These are phyloP conservation scores for Helicoverpa assulta DNA, from an alignment of 2,888 invertebrate genomes.

Conservation along the genomic window DNA sequence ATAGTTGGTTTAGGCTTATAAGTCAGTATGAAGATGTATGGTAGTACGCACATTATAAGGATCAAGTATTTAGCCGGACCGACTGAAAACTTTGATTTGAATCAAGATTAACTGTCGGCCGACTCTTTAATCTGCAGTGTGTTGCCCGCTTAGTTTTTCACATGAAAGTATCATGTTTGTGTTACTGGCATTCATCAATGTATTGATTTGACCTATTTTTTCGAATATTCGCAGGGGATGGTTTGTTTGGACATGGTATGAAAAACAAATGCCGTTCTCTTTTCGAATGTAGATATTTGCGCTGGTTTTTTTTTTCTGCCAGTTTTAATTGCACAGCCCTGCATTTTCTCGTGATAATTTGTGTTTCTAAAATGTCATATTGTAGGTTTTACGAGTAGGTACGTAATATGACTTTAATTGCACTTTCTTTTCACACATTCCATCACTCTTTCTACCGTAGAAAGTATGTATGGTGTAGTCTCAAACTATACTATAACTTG, in stretches of 20 bases:
- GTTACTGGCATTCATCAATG: constrained; percentile 8
- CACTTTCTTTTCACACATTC: constrained; percentile 35
- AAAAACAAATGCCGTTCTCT: constrained; percentile 1
- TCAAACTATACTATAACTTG: neutral
- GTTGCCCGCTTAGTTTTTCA: neutral
- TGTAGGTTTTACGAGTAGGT: constrained; percentile 12
- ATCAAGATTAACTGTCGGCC: too few species aligned
- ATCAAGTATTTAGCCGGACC: too few species aligned
- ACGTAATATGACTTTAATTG: constrained; percentile 5
- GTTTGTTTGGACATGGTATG: constrained; percentile 6
- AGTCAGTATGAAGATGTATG: too few species aligned
- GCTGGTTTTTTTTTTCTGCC: too few species aligned
- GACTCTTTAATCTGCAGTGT: too few species aligned
- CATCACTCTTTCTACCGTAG: constrained; percentile 3
- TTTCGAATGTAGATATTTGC: neutral
- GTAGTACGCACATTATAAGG: too few species aligned
- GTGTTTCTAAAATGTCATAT: constrained; percentile 13
- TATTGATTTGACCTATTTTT: constrained; percentile 45
- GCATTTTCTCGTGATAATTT: constrained; percentile 32
- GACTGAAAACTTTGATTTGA: too few species aligned
- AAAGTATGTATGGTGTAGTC: neutral
- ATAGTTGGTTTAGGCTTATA: too few species aligned
- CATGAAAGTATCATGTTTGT: constrained; percentile 16
- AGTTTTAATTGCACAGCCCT: too few species aligned
- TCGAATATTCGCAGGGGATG: constrained; percentile 4